Evolutionary conservation across 2,797 vertebrate species (phyloP).

Genomic region (Triplophysa bombifrons): DNA sequence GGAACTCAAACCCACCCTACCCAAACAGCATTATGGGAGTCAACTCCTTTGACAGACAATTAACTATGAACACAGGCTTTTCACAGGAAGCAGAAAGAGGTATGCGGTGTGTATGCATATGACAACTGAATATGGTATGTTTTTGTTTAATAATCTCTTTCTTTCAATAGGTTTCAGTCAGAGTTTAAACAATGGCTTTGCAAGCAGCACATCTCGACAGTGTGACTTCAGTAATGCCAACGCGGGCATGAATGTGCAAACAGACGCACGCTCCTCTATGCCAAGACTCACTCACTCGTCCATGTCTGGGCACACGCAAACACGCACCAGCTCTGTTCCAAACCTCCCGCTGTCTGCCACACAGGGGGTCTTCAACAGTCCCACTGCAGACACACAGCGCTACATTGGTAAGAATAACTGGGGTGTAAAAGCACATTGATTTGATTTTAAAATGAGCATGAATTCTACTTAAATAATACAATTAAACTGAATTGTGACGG

Average conservation of each 20-base stretch:
- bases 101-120: background rate
- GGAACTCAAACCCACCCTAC: conserved; percentile 3
- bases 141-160: background rate
- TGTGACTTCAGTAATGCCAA: conserved; percentile 14
- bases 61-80: conserved; percentile 8
- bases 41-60: conserved; percentile 18
- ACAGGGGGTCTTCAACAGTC: conserved; percentile 7
- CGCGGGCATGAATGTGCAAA: background rate
- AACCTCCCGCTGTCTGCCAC: conserved; percentile 1
- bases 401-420: conserved; percentile 22
- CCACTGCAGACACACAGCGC: conserved; percentile 54
- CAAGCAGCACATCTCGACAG: conserved; percentile 13
- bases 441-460: background rate
- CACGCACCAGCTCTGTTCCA: conserved; percentile 18
- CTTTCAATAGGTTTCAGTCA: conserved; percentile 20
- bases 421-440: background rate
- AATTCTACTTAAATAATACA: background rate
- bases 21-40: background rate
- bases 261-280: background rate
- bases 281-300: background rate
- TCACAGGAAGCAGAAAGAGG: conserved; percentile 18
- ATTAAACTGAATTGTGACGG: background rate
- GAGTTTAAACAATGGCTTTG: conserved; percentile 1
- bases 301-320: background rate
- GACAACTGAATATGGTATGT: background rate